These are phyloP conservation scores for Colossoma macropomum DNA, from an alignment of 2,113 vertebrate genomes.

Conservation along the genomic window DNA sequence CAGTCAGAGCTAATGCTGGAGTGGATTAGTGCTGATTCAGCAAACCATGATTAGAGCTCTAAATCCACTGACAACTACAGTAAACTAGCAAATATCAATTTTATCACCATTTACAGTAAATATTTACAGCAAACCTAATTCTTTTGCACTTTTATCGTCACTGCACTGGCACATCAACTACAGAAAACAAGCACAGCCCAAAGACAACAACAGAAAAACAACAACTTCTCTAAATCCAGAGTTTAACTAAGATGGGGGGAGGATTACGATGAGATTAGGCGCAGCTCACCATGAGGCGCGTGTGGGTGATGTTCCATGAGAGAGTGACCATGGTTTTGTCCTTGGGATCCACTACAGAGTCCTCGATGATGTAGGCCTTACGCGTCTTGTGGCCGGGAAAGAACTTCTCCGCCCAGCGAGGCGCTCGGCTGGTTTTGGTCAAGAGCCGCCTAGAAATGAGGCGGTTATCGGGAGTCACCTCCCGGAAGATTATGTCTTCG, in stretches of 20 bases:
- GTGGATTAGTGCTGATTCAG: background rate
- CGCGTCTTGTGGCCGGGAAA: slow-evolving; percentile 91
- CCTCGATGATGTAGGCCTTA: slow-evolving; percentile 95
- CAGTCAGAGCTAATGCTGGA: background rate
- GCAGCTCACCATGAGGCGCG: slow-evolving; percentile 86
- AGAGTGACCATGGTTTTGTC: slow-evolving; percentile 93
- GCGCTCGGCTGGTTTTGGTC: slow-evolving; percentile 95
- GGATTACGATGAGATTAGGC: background rate
- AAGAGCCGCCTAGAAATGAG: slow-evolving; percentile 93
- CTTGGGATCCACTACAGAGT: slow-evolving; percentile 93
- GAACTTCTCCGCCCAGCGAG: slow-evolving; percentile 93
- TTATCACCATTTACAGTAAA: background rate
- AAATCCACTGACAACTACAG: background rate
- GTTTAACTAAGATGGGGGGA: background rate
- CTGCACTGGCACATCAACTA: background rate
- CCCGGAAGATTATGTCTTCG: slow-evolving; percentile 94
- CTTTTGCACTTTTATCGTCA: background rate
- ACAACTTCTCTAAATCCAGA: background rate
- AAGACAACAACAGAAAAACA: background rate
- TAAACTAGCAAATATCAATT: background rate
- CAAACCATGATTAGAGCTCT: background rate
- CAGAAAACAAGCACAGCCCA: background rate
- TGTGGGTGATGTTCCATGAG: slow-evolving; percentile 97
- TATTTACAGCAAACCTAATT: too few relatives aligned
- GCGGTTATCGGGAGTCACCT: slow-evolving; percentile 91